A percentile compares a stretch with the other conserved stretches of the same genome.
phyloP scores from a whole-genome alignment of 1,140 invertebrate species.

The Nebria ingens region DNA sequence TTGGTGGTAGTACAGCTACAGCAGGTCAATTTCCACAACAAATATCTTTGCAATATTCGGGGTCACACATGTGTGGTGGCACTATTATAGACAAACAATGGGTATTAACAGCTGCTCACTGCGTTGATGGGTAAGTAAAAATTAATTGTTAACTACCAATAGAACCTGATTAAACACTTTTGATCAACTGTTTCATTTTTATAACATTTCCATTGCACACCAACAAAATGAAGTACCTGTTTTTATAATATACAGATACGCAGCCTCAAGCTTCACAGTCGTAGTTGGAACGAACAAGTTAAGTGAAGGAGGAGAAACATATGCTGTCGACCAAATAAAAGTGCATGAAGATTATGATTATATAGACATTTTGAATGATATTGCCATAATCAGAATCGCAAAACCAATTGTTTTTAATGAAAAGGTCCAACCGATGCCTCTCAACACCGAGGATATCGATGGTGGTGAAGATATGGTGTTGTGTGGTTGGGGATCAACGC shows the following conservation, averaged over 20 bases:
- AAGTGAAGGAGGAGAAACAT: background rate
- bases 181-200: no score
- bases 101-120: no score
- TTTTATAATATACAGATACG: constrained; percentile 19
- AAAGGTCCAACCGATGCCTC: constrained; percentile 11
- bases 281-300: constrained; percentile 25
- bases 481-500: constrained; percentile 12
- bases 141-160: no score
- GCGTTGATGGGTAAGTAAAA: no score
- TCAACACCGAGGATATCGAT: constrained; percentile 1
- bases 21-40: no score
- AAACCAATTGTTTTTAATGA: constrained; percentile 20
- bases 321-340: constrained; percentile 22
- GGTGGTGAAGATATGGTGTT: constrained; percentile 9
- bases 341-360: constrained; percentile 31
- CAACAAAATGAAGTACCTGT: no score
- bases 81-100: no score
- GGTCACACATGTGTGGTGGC: no score
- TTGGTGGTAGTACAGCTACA: no score
- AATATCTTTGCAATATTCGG: no score
- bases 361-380: constrained; percentile 30
- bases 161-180: no score
- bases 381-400: constrained; percentile 27
- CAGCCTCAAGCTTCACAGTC: constrained; percentile 24
- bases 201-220: no score